A percentile compares a stretch with the other conserved stretches of the same genome.
Conservation (phyloP, 92 coral and sea anemone genomes). For the Phymanthus crucifer region DNA sequence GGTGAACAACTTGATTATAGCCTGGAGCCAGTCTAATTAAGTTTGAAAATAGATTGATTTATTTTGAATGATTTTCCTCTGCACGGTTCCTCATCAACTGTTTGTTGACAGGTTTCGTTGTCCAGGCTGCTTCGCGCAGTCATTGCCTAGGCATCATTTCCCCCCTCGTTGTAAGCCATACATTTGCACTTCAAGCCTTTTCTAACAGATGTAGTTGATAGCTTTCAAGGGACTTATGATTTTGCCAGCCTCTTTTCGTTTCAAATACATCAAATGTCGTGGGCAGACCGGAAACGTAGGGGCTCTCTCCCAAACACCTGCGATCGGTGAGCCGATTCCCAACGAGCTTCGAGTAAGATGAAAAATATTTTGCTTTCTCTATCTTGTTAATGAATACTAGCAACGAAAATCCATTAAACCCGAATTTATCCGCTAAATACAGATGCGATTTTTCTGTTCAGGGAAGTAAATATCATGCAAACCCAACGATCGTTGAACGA, state of each 20-base stretch:
- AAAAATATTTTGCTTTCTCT: neutral
- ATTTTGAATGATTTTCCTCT: too few species aligned
- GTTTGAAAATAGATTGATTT: too few species aligned
- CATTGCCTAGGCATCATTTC: neutral
- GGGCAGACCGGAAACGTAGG: slow-evolving; percentile 8
- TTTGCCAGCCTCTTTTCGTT: neutral
- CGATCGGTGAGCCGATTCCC: neutral
- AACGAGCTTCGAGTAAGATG: neutral
- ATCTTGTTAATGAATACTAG: neutral
- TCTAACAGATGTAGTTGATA: neutral
- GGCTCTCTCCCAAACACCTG: neutral
- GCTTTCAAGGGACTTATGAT: neutral
- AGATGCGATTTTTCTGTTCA: neutral
- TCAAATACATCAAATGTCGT: neutral
- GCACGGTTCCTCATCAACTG: too few species aligned
- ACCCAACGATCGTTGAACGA: neutral
- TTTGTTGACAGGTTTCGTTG: neutral
- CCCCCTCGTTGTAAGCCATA: neutral
- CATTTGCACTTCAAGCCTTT: neutral
- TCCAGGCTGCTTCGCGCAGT: neutral
- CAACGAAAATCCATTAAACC: neutral
- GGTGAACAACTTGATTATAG: too few species aligned
- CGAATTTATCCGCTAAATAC: neutral
- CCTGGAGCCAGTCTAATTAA: too few species aligned
- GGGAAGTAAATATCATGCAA: neutral